These are phyloP conservation scores for Drosophila rubida DNA, from an alignment of 2,888 invertebrate genomes.

Conservation along the genomic window DNA sequence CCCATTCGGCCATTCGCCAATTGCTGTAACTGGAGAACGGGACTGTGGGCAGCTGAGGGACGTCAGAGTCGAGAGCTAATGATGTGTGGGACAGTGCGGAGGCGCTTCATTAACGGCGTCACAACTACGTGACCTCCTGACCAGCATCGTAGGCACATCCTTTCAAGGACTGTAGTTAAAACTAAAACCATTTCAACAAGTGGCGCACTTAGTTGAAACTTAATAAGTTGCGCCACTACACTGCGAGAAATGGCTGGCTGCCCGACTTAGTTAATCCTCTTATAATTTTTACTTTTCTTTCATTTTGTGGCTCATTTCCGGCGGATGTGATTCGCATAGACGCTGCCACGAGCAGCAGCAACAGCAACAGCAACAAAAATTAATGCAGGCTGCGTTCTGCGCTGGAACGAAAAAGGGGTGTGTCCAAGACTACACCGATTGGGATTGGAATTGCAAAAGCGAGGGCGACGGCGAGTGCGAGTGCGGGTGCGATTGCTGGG, in stretches of 20 bases:
- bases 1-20: conserved; percentile 27
- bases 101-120: conserved; percentile 59
- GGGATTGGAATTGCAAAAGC: not conserved
- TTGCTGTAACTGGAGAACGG: conserved; percentile 61
- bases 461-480: too few relatives aligned
- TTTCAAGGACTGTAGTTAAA: conserved; percentile 31
- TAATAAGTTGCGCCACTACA: conserved; percentile 55
- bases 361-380: conserved; percentile 54
- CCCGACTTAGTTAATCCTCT: not conserved
- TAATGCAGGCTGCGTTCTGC: conserved; percentile 64
- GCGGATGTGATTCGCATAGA: conserved; percentile 66
- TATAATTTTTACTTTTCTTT: not conserved
- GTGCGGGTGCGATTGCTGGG: not conserved
- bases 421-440: not conserved
- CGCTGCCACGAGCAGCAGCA: conserved; percentile 9
- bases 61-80: conserved; percentile 44
- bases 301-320: conserved; percentile 58
- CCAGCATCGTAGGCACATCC: conserved; percentile 26
- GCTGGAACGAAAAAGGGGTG: not conserved
- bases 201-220: conserved; percentile 70
- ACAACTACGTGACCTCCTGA: conserved; percentile 62
- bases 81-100: conserved; percentile 56
- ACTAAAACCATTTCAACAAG: conserved; percentile 47
- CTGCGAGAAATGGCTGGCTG: not conserved
- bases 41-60: conserved; percentile 10